Percentiles rank a stretch among this genome's conserved stretches.
phyloP scores from a whole-genome alignment of 2,797 vertebrate species.

The Lithobates pipiens region DNA sequence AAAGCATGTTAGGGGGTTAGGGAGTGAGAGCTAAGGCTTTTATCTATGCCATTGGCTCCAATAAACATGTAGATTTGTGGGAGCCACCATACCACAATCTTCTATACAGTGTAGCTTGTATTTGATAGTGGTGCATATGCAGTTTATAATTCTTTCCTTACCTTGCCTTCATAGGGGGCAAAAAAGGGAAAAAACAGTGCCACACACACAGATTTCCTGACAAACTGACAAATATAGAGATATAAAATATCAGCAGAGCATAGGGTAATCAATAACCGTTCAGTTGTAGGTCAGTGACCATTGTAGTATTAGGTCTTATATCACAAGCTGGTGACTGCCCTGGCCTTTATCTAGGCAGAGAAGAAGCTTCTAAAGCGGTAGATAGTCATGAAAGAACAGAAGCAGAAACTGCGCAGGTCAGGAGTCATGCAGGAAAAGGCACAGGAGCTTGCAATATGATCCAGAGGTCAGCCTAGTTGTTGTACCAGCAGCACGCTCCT shows the following conservation, averaged over 20 bases:
- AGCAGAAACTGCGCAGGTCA: conserved; percentile 22
- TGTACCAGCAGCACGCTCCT: conserved; percentile 42
- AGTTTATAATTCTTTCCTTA: neutral
- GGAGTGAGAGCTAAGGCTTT: no score
- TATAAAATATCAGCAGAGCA: neutral
- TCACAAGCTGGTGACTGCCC: conserved; percentile 24
- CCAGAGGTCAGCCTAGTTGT: conserved; percentile 42
- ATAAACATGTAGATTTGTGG: no score
- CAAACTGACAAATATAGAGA: neutral
- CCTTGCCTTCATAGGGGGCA: neutral
- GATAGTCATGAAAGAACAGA: conserved; percentile 26
- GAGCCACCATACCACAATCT: no score
- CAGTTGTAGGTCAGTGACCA: neutral
- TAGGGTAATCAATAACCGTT: neutral
- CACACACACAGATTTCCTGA: neutral
- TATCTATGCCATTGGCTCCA: no score
- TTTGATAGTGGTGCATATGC: no score
- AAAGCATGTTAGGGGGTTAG: no score
- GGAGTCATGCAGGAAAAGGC: conserved; percentile 49
- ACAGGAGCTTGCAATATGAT: conserved; percentile 53
- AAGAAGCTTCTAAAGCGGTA: conserved; percentile 5
- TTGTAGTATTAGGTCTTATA: neutral
- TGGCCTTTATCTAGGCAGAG: neutral
- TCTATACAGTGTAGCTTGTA: no score
- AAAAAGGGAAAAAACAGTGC: no score